Conservation (phyloP, 2,113 vertebrate species). For the Dendrocopos noguchii region DNA sequence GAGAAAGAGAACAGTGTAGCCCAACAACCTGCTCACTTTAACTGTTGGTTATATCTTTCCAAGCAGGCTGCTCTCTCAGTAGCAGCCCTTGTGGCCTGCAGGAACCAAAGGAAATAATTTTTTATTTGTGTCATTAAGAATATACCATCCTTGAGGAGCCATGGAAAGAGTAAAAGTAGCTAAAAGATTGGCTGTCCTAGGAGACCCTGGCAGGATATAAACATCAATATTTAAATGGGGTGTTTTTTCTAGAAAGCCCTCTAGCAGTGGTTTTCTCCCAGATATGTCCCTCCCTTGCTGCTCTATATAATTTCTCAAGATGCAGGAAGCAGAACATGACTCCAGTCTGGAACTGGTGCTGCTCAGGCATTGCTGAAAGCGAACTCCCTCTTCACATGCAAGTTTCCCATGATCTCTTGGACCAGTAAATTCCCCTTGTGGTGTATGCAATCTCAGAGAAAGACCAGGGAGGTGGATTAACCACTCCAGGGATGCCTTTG, state of each 20-base stretch:
- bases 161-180: not conserved
- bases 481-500: not conserved
- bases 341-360: not conserved
- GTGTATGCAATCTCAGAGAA: not conserved
- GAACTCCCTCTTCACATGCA: not conserved
- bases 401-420: not conserved
- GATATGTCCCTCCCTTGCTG: not conserved
- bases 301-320: not conserved
- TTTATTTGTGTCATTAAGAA: not conserved
- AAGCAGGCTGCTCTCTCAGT: not conserved
- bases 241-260: not conserved
- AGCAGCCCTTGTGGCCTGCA: not conserved
- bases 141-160: not conserved
- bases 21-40: not conserved
- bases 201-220: not conserved
- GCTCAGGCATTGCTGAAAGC: not conserved
- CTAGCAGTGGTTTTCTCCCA: not conserved
- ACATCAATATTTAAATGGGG: not conserved
- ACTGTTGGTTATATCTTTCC: not conserved
- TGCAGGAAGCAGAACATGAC: not conserved
- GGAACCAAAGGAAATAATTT: not conserved
- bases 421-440: not conserved
- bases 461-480: accelerated
- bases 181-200: not conserved
- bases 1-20: not conserved